Evolutionary conservation across 2,113 vertebrate species (phyloP), one percentile per base, ranked within the genome.

Genomic region (Hippocampus zosterae): DNA sequence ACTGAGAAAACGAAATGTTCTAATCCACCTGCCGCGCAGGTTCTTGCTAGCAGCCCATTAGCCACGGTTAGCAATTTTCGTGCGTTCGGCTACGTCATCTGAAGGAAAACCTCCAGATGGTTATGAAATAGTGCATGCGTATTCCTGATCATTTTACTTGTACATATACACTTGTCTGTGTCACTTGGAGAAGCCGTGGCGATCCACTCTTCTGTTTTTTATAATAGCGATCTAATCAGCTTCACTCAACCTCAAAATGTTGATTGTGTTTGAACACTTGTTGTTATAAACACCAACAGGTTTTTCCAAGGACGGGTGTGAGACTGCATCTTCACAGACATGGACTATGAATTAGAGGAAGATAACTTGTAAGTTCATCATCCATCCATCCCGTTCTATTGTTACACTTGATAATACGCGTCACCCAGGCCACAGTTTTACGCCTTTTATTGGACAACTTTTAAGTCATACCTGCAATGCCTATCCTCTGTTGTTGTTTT

Each of bases 331-430:
- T 96, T 98, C 89, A 90, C 95, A 68, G 96, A 98, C 86, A 93
- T 97, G 94, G 96, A 98, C 70, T 99, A 95, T 82, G 97, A 99
- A 71, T 84, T 98, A 78, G 96, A 99, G 70, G 96, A 99, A 78
- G 97, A 99, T 88, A 99, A 99, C 72, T 91, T 99, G 97, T 99
- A 86, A 95, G 96, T 94, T 60, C 27, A 29, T 15, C 16, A 60
- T 60, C 15, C 16, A 60, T 60, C 15, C 46, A 18, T 65, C 18
- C n/a, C n/a, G 19, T 63, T 42, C 9, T 55, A 3, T 11, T 55
- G 4, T 25, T 29, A 13, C 19, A 41, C n/a, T 41, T 63, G 37
- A n/a, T 21, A 62, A 40, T 23, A 55, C 10, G 11, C 16, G 13
- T 29, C 25, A 27, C 5, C 1, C 10, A 16, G 13, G 6, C 13